Evolutionary conservation across 2,888 invertebrate genomes (phyloP), one percentile per base, ranked within the genome.

Genomic region (Corbicula japonica): DNA sequence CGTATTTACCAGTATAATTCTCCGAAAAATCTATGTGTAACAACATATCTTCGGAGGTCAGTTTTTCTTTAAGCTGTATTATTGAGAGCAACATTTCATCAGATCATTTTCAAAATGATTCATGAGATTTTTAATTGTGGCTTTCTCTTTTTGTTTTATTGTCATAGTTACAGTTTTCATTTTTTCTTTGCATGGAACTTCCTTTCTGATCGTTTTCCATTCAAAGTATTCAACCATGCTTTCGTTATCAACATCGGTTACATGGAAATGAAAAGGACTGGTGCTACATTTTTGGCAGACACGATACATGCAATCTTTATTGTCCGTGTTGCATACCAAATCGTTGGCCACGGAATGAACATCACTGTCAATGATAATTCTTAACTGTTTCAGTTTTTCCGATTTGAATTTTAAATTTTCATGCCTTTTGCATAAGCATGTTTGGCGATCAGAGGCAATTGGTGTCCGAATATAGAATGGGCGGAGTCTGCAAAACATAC

Each of bases 391-490:
- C 12, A 83, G 52, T 28, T 66, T 70, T 18, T 73, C 73, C 12
- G 56, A 54, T 6, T 74, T 50, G 26, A 80, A 78, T 32, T 72
- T 50, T 1, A 68, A 30, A 69, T 83, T 82, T 62, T 79, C 76
- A 70, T 78, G 78, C 1, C 50, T 5, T 38, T 79, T 84, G 41
- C 81, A 86, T 4, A 71, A 38, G 21, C 86, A 84, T 10, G 84
- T 84, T 23, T 86, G 72, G 48, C 84, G 70, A 63, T 83, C 80
- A 50, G 54, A 74, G 28, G 74, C 44, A 5, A 65, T 69, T 38
- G 86, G 73, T 23, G 21, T 26, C 4, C 70, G 21, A 10, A 84
- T 61, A 75, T 75, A 80, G 58, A 87, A 86, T 50, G 83, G 83
- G 18, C 76, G 52, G 26, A 83, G 34, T 46, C 74, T 58, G 52